Evolutionary conservation across 1,140 invertebrate genomes (phyloP).

Genomic region (Bombus cullumanus): DNA sequence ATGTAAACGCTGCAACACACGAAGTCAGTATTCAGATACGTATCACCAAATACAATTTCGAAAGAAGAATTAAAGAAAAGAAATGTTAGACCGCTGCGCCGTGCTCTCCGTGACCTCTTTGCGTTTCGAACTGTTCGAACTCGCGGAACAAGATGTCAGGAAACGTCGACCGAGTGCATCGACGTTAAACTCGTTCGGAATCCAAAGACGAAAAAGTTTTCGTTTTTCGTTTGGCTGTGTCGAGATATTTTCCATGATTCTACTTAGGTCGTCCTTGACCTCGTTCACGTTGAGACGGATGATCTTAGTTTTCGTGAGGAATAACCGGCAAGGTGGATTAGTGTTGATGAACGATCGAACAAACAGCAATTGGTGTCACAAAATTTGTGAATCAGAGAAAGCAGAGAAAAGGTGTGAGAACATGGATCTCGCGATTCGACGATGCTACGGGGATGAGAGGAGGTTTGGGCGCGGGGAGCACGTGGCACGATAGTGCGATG

Average conservation of each 20-base stretch:
- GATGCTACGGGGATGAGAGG: neutral
- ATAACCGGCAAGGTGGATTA: neutral
- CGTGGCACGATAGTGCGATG: constrained; percentile 26
- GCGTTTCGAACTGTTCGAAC: neutral
- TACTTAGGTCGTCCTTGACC: neutral
- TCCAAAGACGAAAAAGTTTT: constrained; percentile 60
- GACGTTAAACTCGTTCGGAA: constrained; percentile 32
- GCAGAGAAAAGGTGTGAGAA: neutral
- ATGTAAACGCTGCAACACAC: constrained; percentile 75
- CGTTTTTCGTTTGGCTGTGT: constrained; percentile 54
- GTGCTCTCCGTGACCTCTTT: constrained; percentile 3
- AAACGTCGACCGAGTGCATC: neutral
- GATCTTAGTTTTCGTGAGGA: too few relatives aligned
- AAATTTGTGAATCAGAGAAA: neutral
- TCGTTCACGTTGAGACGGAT: neutral
- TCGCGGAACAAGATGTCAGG: neutral
- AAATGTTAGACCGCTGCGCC: neutral
- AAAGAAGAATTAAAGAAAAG: constrained; percentile 7
- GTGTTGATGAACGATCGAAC: neutral
- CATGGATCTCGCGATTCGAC: neutral
- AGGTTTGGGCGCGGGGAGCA: constrained; percentile 22
- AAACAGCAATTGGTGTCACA: neutral
- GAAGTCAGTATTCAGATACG: constrained; percentile 80
- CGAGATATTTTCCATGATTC: neutral
- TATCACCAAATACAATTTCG: constrained; percentile 80